A percentile compares a stretch with the other conserved stretches of the same genome.
These are phyloP conservation scores for Drosophila prosaltans DNA, from an alignment of 1,140 invertebrate genomes.

Conservation along the genomic window DNA sequence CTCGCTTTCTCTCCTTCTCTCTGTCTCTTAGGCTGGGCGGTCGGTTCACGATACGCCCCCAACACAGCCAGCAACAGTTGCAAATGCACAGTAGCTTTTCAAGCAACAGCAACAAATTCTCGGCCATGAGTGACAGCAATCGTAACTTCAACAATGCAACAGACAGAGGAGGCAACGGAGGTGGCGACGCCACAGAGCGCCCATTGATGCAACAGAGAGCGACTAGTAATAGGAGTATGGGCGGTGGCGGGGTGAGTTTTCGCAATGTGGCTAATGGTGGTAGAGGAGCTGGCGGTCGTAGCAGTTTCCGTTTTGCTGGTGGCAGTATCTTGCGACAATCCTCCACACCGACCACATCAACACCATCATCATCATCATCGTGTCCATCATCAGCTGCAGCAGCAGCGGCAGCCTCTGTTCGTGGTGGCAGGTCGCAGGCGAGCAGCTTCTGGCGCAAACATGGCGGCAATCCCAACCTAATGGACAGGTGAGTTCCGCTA, in stretches of 20 bases:
- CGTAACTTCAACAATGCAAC: constrained; percentile 61
- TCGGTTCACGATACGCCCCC: constrained; percentile 85
- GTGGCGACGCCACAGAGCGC: constrained; percentile 37
- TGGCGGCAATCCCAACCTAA: constrained; percentile 72
- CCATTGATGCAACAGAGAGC: constrained; percentile 53
- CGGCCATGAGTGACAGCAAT: constrained; percentile 60
- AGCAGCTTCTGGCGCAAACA: constrained; percentile 75
- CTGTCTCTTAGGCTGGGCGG: constrained; percentile 85
- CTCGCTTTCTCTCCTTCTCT: neutral
- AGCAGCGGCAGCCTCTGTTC: constrained; percentile 15
- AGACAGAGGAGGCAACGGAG: constrained; percentile 5
- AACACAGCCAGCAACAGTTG: constrained; percentile 83
- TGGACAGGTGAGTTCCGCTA: constrained; percentile 68
- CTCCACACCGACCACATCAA: constrained; percentile 45
- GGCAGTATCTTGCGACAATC: constrained; percentile 72
- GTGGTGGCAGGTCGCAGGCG: constrained; percentile 37
- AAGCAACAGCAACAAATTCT: constrained; percentile 59
- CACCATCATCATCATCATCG: constrained; percentile 20
- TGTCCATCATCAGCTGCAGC: constrained; percentile 30
- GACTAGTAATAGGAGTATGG: constrained; percentile 43
- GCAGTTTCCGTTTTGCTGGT: constrained; percentile 62
- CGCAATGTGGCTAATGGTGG: constrained; percentile 51
- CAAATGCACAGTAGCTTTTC: constrained; percentile 73
- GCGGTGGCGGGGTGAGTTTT: constrained; percentile 53
- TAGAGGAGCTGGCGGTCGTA: constrained; percentile 40